A percentile compares a stretch with the other conserved stretches of the same genome.
These are phyloP conservation scores for Parauchenoglanis punctatus DNA, from an alignment of 2,797 vertebrate genomes.

Conservation along the genomic window DNA sequence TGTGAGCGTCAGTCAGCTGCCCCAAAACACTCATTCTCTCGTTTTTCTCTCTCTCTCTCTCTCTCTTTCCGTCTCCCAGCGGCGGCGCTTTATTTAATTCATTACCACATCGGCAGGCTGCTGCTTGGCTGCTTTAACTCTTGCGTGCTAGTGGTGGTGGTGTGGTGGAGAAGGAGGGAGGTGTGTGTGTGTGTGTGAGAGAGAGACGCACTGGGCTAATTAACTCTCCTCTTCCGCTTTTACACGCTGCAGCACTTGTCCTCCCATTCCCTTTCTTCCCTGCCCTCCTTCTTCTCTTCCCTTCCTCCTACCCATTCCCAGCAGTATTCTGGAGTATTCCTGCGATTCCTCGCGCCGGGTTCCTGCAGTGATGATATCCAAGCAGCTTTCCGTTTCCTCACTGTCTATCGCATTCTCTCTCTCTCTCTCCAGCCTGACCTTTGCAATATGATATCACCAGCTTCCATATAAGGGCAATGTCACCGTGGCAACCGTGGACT, in stretches of 20 bases:
- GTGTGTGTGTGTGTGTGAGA: background rate
- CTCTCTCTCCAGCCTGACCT: slow-evolving; percentile 74
- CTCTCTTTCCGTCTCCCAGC: slow-evolving; percentile 71
- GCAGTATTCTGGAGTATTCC: background rate
- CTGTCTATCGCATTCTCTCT: slow-evolving; percentile 29
- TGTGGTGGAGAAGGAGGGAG: slow-evolving; percentile 11
- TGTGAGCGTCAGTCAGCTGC: slow-evolving; percentile 45
- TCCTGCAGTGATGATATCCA: slow-evolving; percentile 58
- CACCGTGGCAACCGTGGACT: slow-evolving; percentile 85
- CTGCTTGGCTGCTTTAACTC: slow-evolving; percentile 70
- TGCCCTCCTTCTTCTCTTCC: slow-evolving; percentile 41
- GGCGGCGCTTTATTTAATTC: slow-evolving; percentile 78
- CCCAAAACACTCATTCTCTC: slow-evolving; percentile 57
- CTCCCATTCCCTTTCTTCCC: slow-evolving; percentile 57
- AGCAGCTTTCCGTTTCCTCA: slow-evolving; percentile 42
- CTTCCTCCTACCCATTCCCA: slow-evolving; percentile 39
- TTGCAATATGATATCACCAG: slow-evolving; percentile 77
- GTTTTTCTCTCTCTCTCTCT: slow-evolving; percentile 51
- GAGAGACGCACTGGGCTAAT: slow-evolving; percentile 42
- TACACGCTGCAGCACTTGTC: slow-evolving; percentile 50
- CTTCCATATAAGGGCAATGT: slow-evolving; percentile 78
- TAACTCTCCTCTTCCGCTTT: slow-evolving; percentile 50
- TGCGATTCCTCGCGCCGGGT: slow-evolving; percentile 27
- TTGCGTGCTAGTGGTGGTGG: slow-evolving; percentile 65
- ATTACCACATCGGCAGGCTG: slow-evolving; percentile 74